phyloP scores from a whole-genome alignment of 1,140 invertebrate genomes.

The Tetramorium simillimum region DNA sequence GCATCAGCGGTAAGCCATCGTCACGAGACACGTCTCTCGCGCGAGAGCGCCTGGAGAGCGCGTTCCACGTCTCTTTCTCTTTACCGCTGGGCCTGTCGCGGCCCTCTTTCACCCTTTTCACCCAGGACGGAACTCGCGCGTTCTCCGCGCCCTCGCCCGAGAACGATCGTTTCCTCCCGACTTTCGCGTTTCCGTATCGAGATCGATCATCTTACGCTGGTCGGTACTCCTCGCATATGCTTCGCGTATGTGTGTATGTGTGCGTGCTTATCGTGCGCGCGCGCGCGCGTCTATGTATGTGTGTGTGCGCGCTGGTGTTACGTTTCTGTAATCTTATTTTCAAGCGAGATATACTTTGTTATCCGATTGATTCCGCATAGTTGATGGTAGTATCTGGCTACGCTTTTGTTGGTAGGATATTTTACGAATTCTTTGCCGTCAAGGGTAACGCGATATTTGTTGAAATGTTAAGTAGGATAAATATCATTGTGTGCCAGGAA shows the following conservation, averaged over 20 bases:
- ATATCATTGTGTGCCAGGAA: not conserved
- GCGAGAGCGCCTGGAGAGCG: too few species aligned
- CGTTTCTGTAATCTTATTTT: not conserved
- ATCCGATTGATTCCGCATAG: not conserved
- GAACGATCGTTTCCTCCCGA: not conserved
- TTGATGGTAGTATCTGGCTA: not conserved
- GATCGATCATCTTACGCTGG: not conserved
- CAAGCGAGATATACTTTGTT: not conserved
- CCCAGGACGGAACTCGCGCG: not conserved
- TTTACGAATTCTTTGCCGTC: not conserved
- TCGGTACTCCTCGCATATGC: not conserved
- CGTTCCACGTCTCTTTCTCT: too few species aligned
- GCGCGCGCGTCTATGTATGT: not conserved
- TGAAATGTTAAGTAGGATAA: not conserved
- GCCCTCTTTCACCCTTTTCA: not conserved
- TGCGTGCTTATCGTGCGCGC: not conserved
- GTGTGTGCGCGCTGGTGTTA: not conserved
- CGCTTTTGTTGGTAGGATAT: not conserved
- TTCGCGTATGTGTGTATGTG: not conserved
- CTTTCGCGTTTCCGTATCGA: not conserved
- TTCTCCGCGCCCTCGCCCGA: not conserved
- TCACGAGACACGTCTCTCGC: not conserved
- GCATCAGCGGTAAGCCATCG: constrained; percentile 80
- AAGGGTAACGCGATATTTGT: not conserved
- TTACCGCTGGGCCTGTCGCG: too few species aligned